Conservation (phyloP, 2,888 invertebrate genomes). For the Stegana nigrithorax region DNA sequence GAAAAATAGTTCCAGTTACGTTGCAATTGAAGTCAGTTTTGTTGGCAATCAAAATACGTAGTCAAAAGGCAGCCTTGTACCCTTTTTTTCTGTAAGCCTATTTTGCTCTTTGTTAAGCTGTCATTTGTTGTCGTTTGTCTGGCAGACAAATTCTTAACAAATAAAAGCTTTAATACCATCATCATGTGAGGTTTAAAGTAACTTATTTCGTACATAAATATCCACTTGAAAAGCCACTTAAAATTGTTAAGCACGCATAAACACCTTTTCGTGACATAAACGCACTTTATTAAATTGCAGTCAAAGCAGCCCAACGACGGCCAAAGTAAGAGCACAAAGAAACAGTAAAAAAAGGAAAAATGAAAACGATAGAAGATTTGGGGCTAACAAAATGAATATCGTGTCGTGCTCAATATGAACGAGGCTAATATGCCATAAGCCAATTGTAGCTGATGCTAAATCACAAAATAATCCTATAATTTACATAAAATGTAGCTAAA, state of each 20-base stretch:
- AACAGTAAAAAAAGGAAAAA: neutral
- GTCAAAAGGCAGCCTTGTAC: too few species aligned
- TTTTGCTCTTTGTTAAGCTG: too few species aligned
- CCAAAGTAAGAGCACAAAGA: too few species aligned
- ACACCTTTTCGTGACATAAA: neutral
- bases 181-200: too few species aligned
- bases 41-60: too few species aligned
- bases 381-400: neutral
- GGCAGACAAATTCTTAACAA: too few species aligned
- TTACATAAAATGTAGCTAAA: conserved; percentile 54
- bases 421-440: conserved; percentile 33
- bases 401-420: conserved; percentile 15
- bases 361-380: neutral
- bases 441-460: conserved; percentile 26
- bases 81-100: too few species aligned
- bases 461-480: conserved; percentile 57
- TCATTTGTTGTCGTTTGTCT: too few species aligned
- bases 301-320: conserved; percentile 3
- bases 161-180: too few species aligned
- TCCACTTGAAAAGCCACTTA: neutral
- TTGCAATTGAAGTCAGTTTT: too few species aligned
- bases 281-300: conserved; percentile 19
- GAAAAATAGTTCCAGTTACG: too few species aligned
- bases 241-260: conserved; percentile 4
- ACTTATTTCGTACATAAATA: neutral